Evolutionary conservation across 2,888 invertebrate genomes (phyloP), one percentile per base, ranked within the genome.

Genomic region (Autographa gamma): DNA sequence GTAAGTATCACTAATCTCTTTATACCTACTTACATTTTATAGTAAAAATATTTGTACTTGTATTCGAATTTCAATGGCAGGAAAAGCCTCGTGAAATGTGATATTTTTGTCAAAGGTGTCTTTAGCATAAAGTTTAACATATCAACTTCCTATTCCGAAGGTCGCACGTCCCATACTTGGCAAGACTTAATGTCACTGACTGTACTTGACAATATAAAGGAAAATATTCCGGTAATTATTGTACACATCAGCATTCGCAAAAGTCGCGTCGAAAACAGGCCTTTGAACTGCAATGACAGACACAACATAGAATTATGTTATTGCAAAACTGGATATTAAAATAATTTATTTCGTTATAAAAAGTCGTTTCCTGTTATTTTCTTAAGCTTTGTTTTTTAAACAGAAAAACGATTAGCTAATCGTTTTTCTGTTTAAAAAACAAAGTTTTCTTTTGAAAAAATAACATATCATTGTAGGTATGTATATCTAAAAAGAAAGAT

Each of bases 231-330:
- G 48, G n/a, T 4, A 48, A 48, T n/a, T 48, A 48, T n/a, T n/a
- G 8, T 5, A 48, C 0, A 5, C 43, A 43, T 43, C 43, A 16
- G 43, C 5, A 43, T 43, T 16, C 16, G 48, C n/a, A 48, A 48
- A 48, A 48, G 48, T 48, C 48, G n/a, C n/a, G 48, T n/a, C 48
- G 48, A 43, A 43, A 43, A 43, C 16, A 43, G 43, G n/a, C 48
- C n/a, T 48, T 8, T n/a, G 48, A 7, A n/a, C 48, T n/a, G n/a
- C 48, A 48, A n/a, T n/a, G n/a, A n/a, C 4, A 16, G 6, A 43
- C 16, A 43, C 11, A 38, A 11, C 38, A 38, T 25, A 25, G 25
- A 25, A 25, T 34, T 34, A 34, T 11, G 11, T 9, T 11, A 11
- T 38, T 38, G 11, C 38, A 38, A 38, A 38, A 11, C 38, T 38